phyloP scores from a whole-genome alignment of 2,113 vertebrate genomes.

The Peromyscus leucopus region DNA sequence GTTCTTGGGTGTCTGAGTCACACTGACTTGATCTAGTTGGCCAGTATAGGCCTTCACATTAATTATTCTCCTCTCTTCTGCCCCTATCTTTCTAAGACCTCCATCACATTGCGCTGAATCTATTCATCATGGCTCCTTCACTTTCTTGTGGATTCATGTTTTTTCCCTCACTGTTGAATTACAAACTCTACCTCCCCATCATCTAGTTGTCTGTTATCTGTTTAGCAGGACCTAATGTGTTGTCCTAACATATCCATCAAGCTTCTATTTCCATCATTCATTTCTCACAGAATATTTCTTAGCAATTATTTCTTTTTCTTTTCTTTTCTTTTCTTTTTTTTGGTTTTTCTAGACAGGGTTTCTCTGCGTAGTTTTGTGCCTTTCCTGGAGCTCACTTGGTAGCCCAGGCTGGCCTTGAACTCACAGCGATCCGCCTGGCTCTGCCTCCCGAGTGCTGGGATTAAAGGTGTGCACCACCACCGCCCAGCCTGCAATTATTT shows the following conservation, averaged over 20 bases:
- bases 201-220: slow-evolving; percentile 10
- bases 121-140: not conserved
- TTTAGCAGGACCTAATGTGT: not conserved
- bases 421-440: no score
- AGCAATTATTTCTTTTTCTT: not conserved
- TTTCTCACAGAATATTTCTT: not conserved
- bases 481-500: not conserved
- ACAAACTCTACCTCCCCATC: not conserved
- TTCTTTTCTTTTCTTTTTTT: no score
- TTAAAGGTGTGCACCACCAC: no score
- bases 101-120: not conserved
- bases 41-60: not conserved
- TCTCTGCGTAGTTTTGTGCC: no score
- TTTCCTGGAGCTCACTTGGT: no score
- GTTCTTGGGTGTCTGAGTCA: not conserved
- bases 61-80: not conserved
- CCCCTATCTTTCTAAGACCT: not conserved
- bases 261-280: not conserved
- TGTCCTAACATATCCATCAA: not conserved
- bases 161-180: not conserved
- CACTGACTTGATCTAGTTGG: not conserved
- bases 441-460: no score
- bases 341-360: no score
- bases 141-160: not conserved
- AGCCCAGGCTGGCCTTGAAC: no score